phyloP scores from a whole-genome alignment of 2,113 vertebrate genomes.

The Pseudopipra pipra region DNA sequence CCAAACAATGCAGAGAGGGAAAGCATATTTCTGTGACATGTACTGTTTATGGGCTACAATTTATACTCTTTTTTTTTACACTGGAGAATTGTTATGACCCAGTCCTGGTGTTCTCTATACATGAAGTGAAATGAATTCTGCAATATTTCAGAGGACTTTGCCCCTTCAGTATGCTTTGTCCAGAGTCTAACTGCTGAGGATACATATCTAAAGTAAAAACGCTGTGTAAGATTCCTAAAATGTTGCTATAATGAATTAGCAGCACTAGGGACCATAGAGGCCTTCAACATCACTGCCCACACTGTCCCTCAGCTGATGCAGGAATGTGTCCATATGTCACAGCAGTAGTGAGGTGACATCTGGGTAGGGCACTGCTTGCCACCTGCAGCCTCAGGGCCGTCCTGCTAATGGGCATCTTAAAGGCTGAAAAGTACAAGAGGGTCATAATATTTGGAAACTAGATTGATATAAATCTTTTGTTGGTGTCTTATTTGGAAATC shows the following conservation, averaged over 20 bases:
- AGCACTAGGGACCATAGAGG: rapidly evolving
- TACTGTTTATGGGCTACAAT: background rate
- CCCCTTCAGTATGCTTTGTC: background rate
- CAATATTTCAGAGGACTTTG: background rate
- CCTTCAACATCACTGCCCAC: rapidly evolving
- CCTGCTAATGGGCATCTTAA: background rate
- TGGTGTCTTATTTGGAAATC: background rate
- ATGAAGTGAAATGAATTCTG: background rate
- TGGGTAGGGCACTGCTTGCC: background rate
- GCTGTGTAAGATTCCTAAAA: background rate
- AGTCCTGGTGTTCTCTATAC: background rate
- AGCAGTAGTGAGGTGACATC: background rate
- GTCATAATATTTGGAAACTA: background rate
- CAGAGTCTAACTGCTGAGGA: background rate
- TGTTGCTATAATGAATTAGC: background rate
- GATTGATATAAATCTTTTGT: background rate
- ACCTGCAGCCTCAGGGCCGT: background rate
- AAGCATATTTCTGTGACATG: background rate
- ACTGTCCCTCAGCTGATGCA: background rate
- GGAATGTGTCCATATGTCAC: rapidly evolving
- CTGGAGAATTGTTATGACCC: background rate
- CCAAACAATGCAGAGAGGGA: background rate
- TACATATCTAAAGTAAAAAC: background rate
- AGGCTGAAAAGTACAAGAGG: background rate
- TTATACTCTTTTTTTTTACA: background rate